Base-by-base conservation (phyloP, 2,113 vertebrate genomes). In the Sciurus niger region DNA sequence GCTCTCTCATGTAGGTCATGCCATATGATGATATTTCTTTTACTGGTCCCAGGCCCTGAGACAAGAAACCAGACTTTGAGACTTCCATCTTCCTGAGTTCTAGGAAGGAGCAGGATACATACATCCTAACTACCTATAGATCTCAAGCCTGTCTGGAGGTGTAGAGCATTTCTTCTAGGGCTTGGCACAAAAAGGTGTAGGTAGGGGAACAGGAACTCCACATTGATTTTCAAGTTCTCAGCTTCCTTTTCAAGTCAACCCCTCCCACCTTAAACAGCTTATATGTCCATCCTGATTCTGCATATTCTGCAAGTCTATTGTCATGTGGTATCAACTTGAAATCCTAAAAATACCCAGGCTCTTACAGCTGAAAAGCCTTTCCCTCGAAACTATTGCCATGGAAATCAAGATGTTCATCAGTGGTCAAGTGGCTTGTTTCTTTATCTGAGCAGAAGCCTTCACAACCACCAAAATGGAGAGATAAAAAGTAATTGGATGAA, bases 191-290 rank as follows among this genome's bases (percentile, higher is more conserved):
- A 22, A 13, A 1, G 1, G 0, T 80, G 11, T 55, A 82, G 12
- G 46, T 73, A 89, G 34, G 8, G 67, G 9, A 43, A 28, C 65
- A 28, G 46, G 60, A 95, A 77, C 32, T 77, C 28, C 34, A 90
- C 17, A 8, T 16, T 51, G 37, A 72, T 16, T 40, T 95, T 92
- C 17, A 79, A 32, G 37, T 92, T 95, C 24, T 37, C 60, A 16
- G 48, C 92, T 94, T 79, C 46, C 25, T 83, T 97, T 73, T 18
- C 43, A 53, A n/a, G 34, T 95, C 67, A 85, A 25, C 5, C 76
- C 8, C 84, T 84, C 30, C 4, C 11, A 65, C 53, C 30, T 76
- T 86, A 40, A 83, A 55, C 5, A 77, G 24, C 12, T 60, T 85
- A 16, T 86, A 68, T 34, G 30, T 96, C 20, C 8, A 73, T 83